phyloP scores from a whole-genome alignment of 2,113 vertebrate genomes.

The Oryzias celebensis region DNA sequence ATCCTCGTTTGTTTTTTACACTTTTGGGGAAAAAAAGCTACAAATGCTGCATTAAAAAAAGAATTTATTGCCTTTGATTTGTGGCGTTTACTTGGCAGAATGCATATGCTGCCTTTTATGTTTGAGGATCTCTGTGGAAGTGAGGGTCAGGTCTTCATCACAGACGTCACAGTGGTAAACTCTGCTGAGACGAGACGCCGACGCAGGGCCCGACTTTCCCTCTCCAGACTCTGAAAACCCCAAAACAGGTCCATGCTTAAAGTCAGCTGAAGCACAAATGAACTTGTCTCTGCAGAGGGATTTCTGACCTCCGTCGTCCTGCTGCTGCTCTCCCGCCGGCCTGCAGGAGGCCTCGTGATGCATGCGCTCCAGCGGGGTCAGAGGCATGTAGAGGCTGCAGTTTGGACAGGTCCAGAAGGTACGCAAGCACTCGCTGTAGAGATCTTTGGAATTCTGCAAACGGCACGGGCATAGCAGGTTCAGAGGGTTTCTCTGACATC shows the following conservation, averaged over 20 bases:
- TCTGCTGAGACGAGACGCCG: conserved; percentile 67
- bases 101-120: conserved; percentile 80
- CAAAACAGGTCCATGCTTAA: not conserved
- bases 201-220: not conserved
- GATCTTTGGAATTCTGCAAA: conserved; percentile 79
- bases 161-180: conserved; percentile 85
- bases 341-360: conserved; percentile 83
- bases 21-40: not conserved
- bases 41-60: not conserved
- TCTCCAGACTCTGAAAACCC: conserved; percentile 50
- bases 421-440: conserved; percentile 89
- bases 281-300: not conserved
- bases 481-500: too few species aligned
- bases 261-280: not conserved
- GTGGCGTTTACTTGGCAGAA: conserved; percentile 40
- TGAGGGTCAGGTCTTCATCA: conserved; percentile 80
- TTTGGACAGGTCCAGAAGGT: conserved; percentile 90
- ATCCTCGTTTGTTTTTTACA: conserved; percentile 1
- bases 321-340: conserved; percentile 63
- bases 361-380: conserved; percentile 88
- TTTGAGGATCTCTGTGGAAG: conserved; percentile 86
- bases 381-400: conserved; percentile 86
- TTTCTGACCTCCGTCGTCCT: conserved; percentile 48
- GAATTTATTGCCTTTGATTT: not conserved
- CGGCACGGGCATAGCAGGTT: not conserved